These are phyloP conservation scores for Cephus spinipes DNA, from an alignment of 2,888 invertebrate genomes.

Conservation along the genomic window DNA sequence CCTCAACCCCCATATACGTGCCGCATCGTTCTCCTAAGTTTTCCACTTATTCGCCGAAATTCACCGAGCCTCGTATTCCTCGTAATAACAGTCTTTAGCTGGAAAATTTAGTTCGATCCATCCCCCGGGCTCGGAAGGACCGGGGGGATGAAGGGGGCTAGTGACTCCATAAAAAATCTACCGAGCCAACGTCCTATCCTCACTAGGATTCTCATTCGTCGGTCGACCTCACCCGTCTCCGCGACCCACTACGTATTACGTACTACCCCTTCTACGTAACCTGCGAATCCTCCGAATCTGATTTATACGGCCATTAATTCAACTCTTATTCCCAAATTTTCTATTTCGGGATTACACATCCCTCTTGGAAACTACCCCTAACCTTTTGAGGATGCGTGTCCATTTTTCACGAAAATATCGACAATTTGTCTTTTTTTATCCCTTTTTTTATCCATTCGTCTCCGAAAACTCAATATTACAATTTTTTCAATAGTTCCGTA, in stretches of 20 bases:
- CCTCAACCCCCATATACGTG: not conserved
- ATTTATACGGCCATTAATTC: not conserved
- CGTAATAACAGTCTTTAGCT: not conserved
- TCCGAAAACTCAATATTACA: not conserved
- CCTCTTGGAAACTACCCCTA: no score
- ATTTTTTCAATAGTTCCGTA: fast-evolving
- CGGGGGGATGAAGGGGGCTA: not conserved
- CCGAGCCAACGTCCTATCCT: not conserved
- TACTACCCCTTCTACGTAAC: not conserved
- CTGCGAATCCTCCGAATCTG: not conserved
- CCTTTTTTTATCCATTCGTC: not conserved
- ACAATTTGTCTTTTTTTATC: not conserved
- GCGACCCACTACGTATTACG: not conserved
- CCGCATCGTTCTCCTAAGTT: not conserved
- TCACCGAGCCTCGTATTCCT: no score
- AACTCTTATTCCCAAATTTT: not conserved
- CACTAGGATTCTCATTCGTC: no score
- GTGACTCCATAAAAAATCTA: not conserved
- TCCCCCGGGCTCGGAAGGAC: not conserved
- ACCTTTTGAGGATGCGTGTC: no score
- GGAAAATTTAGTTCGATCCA: not conserved
- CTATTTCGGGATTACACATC: no score
- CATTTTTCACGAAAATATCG: not conserved
- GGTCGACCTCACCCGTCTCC: not conserved
- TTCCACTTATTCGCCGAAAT: not conserved